Base-by-base conservation (phyloP, 2,888 invertebrate species). In the Pristionchus exspectatus region DNA sequence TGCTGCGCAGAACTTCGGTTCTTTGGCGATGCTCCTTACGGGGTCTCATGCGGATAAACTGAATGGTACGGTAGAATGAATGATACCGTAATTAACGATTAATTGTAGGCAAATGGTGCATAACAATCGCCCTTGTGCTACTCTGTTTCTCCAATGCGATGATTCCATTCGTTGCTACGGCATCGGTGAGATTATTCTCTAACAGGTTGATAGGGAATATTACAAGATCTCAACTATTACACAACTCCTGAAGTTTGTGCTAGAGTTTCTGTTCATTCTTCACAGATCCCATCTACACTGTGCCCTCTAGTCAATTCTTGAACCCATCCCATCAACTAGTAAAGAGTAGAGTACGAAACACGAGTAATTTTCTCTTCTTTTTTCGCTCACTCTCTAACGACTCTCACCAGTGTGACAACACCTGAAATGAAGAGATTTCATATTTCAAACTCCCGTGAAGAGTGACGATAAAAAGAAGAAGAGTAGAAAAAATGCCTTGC, bases 1-100 rank as follows among this genome's bases (percentile, higher is more conserved):
- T 90, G 94, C 94, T 30, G 94, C 93, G 9, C 94, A 94, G 90
- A 94, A 94, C 89, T 92, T 93, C 83, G 94, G 94, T n/a, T 93
- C 93, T 10, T 89, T 94, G 10, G 90, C 93, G 69, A 94, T 94
- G 94, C 87, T 94, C 38, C 66, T 94, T 33, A 93, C 93, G 9
- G 94, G 94, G 14, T 92, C 93, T 72, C 93, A 94, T 81, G 94
- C 94, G 1, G 94, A 94, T 89, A 90, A 94, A 5, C 89, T 94
- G 24, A 94, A 94, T 91, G 92, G 88, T 88, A n/a, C 50, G 87
- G 21, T 54, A 72, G 33, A 33, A 10, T 14, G 50, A 27, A 18
- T 3, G 14, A 16, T 56, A 38, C 27, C 27, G 27, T 87, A 56
- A 27, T 30, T 10, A 72, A 50, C 69, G 56, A 87, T 87, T 27